These are phyloP conservation scores for Scaptomyza caliginosa DNA, from an alignment of 2,888 invertebrate species.

Conservation along the genomic window DNA sequence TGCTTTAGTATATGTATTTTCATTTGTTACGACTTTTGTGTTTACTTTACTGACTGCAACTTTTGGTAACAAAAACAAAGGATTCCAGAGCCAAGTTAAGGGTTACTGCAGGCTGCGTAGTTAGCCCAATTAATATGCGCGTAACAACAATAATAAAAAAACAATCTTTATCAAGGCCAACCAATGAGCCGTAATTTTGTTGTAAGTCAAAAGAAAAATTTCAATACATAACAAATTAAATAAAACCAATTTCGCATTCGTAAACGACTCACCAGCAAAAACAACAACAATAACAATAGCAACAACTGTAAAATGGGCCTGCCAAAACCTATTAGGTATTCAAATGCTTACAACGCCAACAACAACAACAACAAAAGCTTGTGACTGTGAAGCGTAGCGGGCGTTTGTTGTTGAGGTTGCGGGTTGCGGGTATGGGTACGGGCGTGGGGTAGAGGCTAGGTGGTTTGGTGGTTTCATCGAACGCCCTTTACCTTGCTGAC, in stretches of 20 bases:
- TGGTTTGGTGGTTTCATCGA: constrained; percentile 34
- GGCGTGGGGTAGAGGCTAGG: not conserved
- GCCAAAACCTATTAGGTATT: constrained; percentile 58
- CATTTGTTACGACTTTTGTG: not conserved
- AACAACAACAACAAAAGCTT: constrained; percentile 19
- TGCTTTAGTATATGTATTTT: not conserved
- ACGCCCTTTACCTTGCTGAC: constrained; percentile 83
- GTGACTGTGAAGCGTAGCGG: constrained; percentile 21
- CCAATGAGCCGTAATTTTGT: constrained; percentile 24
- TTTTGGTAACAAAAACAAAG: no score
- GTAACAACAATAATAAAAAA: constrained; percentile 36
- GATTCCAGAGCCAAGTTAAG: no score
- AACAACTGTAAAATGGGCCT: constrained; percentile 40
- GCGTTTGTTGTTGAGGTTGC: constrained; percentile 7
- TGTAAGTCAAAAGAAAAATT: constrained; percentile 44
- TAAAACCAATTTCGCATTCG: constrained; percentile 67
- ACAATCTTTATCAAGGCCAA: constrained; percentile 27
- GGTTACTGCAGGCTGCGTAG: no score
- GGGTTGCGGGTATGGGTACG: not conserved
- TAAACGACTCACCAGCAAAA: constrained; percentile 23
- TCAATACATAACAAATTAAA: constrained; percentile 57
- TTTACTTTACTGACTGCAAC: not conserved
- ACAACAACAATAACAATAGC: constrained; percentile 13
- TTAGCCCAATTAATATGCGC: constrained; percentile 46
- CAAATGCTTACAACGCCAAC: constrained; percentile 69